Conservation (phyloP, 2,113 vertebrate species). For the Mobula hypostoma region DNA sequence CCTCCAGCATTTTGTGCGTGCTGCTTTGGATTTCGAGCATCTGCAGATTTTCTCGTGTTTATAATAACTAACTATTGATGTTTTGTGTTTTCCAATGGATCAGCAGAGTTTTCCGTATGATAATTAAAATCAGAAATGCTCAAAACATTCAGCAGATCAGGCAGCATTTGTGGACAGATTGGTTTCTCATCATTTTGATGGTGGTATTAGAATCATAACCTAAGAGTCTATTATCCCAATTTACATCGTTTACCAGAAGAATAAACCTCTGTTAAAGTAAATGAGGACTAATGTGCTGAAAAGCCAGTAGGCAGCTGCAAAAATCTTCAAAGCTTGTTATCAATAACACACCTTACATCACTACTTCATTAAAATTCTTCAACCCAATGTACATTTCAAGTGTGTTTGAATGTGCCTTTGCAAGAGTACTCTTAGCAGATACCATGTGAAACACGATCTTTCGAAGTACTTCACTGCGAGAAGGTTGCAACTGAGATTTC, state of each 20-base stretch:
- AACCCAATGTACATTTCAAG: background rate
- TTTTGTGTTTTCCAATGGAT: no score
- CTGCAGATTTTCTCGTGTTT: no score
- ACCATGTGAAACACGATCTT: background rate
- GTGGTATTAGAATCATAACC: background rate
- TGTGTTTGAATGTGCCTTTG: background rate
- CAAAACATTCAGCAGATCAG: no score
- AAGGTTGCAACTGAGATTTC: background rate
- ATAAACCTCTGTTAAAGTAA: background rate
- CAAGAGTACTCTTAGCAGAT: background rate
- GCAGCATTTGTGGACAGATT: background rate
- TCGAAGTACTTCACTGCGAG: background rate
- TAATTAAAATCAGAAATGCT: no score
- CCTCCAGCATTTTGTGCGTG: no score
- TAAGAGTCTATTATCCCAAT: background rate
- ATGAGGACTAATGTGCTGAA: background rate
- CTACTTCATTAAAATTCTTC: background rate
- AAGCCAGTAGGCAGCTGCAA: background rate
- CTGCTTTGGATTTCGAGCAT: no score
- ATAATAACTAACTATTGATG: no score
- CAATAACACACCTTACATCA: background rate
- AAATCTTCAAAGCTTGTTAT: background rate
- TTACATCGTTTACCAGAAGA: background rate
- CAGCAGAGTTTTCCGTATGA: no score
- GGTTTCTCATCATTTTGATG: background rate